Base-by-base conservation (phyloP, 92 coral and sea anemone species). In the Heliopora coerulea region DNA sequence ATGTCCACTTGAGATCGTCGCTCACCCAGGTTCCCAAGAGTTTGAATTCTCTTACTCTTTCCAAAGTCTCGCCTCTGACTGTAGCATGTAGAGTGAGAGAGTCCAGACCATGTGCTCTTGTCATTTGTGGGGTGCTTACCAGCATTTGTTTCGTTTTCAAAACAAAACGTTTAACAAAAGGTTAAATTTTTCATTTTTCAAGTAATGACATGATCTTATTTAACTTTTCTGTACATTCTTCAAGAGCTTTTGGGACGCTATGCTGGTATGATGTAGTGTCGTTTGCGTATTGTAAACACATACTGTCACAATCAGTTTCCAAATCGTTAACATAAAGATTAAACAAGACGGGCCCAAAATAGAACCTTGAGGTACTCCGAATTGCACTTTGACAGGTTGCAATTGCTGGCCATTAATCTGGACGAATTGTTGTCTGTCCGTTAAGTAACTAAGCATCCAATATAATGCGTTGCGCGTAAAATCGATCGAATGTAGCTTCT, bases 341-440 rank as follows among this genome's bases (percentile, higher is more conserved):
- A 27, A 85, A 85, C 32, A 80, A 4, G 11, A 49, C 23, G 72
- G 72, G 30, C 72, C 72, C 35, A 39, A 40, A 39, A 65, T 42
- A 13, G 89, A 85, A 25, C 76, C 83, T 60, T 75, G 84, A 1
- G 84, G 84, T 0, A 72, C 81, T 11, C 83, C 84, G 56, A 82
- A 82, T 0, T 3, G 72, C 9, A 82, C 89, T 18, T 69, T 23
- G 33, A 25, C 59, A 1, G 17, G 13, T 40, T 70, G n/a, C 4
- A 86, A 82, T 41, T 68, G 75, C 29, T 82, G 68, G 62, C 82
- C 83, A 44, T 75, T 19, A 20, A 81, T 62, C 76, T 85, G 80
- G 0, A 85, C 89, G 31, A 81, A 82, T 39, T 40, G 52, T 23
- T 61, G n/a, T 20, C 89, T 68, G 59, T 37, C 61, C 1, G 30